Percentiles rank a stretch among this genome's conserved stretches.
phyloP scores from a whole-genome alignment of 2,113 vertebrate species.

The Scomber colias region DNA sequence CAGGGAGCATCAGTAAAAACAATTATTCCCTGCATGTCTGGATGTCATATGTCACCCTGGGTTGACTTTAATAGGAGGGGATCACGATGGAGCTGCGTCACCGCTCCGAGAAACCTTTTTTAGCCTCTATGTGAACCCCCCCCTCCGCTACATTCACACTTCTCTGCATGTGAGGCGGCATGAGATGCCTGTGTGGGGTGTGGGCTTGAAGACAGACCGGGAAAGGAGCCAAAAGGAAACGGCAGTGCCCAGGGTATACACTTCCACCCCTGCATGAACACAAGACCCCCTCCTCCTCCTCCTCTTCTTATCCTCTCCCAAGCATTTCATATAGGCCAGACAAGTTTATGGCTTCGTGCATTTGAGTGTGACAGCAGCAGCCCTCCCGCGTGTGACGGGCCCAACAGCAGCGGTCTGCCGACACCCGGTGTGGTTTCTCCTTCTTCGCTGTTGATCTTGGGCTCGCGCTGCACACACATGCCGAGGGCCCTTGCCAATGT shows the following conservation, averaged over 20 bases:
- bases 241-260: slow-evolving; percentile 60
- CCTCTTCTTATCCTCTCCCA: background rate
- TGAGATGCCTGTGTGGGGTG: slow-evolving; percentile 58
- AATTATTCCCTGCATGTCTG: slow-evolving; percentile 86
- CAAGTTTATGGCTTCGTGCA: slow-evolving; percentile 46
- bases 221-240: slow-evolving; percentile 75
- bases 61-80: slow-evolving; percentile 66
- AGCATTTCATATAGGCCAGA: slow-evolving; percentile 41
- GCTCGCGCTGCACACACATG: slow-evolving; percentile 46
- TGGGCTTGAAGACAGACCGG: slow-evolving; percentile 58
- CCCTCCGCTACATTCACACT: slow-evolving; percentile 34
- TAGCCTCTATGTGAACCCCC: slow-evolving; percentile 45
- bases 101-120: slow-evolving; percentile 39
- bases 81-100: slow-evolving; percentile 40
- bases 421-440: slow-evolving; percentile 65
- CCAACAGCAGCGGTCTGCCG: slow-evolving; percentile 50
- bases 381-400: slow-evolving; percentile 52
- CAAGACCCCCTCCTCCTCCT: background rate
- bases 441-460: slow-evolving; percentile 75
- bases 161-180: slow-evolving; percentile 52
- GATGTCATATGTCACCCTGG: slow-evolving; percentile 83
- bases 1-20: slow-evolving; percentile 90
- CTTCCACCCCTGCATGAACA: slow-evolving; percentile 49
- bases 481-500: slow-evolving; percentile 50
- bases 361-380: slow-evolving; percentile 59